Evolutionary conservation across 2,888 invertebrate species (phyloP).

Genomic region (Brachyptera risi): DNA sequence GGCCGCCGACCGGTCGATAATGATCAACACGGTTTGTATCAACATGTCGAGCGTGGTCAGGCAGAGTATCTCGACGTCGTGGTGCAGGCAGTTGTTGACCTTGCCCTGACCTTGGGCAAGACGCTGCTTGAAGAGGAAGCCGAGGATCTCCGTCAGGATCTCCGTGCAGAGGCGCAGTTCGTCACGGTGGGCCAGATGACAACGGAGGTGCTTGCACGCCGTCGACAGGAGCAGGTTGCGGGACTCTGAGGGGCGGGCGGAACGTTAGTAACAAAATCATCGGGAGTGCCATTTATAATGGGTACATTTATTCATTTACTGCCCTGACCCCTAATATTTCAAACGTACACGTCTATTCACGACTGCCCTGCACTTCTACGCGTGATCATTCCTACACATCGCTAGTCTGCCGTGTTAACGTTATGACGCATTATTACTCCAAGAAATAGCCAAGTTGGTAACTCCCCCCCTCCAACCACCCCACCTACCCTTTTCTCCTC

Average conservation of each 20-base stretch:
- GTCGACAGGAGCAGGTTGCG: conserved; percentile 77
- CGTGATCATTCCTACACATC: too few relatives aligned
- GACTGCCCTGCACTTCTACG: too few relatives aligned
- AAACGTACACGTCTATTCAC: too few relatives aligned
- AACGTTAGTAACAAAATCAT: too few relatives aligned
- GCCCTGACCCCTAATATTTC: too few relatives aligned
- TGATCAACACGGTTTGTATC: conserved; percentile 77
- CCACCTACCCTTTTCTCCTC: too few relatives aligned
- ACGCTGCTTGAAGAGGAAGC: conserved; percentile 54
- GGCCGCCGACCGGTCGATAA: conserved; percentile 71
- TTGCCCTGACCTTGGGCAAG: conserved; percentile 44
- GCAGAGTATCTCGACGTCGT: conserved; percentile 80
- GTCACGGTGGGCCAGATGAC: conserved; percentile 75
- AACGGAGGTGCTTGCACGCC: conserved; percentile 79
- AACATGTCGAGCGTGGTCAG: conserved; percentile 77
- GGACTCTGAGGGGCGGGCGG: conserved; percentile 77
- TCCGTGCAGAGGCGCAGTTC: conserved; percentile 81
- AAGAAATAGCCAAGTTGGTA: too few relatives aligned
- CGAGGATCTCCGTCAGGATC: conserved; percentile 80
- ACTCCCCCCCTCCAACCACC: too few relatives aligned
- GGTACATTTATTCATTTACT: too few relatives aligned
- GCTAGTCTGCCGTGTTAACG: too few relatives aligned
- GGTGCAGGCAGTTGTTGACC: conserved; percentile 60
- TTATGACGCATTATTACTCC: too few relatives aligned
- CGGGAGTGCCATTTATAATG: too few relatives aligned